Percentiles rank a stretch among this genome's conserved stretches.
Evolutionary conservation across 2,113 vertebrate genomes (phyloP).

Genomic region (Rhinolophus ferrumequinum): DNA sequence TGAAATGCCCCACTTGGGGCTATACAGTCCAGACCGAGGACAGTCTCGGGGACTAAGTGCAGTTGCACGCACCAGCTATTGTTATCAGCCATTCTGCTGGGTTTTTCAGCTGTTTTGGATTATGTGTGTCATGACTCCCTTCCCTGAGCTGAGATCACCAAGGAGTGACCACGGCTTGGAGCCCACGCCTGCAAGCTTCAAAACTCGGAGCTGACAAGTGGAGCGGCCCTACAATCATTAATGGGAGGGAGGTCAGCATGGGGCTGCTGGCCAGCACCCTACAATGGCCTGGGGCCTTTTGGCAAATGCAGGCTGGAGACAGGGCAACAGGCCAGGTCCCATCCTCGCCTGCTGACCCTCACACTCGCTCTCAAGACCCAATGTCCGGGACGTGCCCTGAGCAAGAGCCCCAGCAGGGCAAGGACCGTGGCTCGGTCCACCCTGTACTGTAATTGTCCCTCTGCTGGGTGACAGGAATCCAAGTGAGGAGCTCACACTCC

Average conservation of each 20-base stretch:
- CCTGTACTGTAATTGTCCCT: fast-evolving
- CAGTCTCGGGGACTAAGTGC: fast-evolving
- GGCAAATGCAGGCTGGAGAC: background rate
- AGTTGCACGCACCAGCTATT: fast-evolving
- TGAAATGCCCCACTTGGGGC: fast-evolving
- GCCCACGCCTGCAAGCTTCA: background rate
- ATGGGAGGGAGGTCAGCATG: fast-evolving
- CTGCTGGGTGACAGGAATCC: too few species aligned
- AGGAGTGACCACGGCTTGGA: background rate
- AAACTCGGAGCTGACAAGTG: background rate
- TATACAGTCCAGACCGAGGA: too few species aligned
- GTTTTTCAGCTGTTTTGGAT: background rate
- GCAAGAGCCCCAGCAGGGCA: background rate
- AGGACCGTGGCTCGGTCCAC: fast-evolving
- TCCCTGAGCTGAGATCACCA: background rate
- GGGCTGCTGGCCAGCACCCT: background rate
- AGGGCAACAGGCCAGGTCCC: too few species aligned
- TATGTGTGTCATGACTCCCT: background rate
- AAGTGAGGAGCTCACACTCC: too few species aligned
- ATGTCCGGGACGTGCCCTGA: background rate
- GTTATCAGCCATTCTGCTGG: fast-evolving
- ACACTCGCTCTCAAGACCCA: background rate
- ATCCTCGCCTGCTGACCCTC: background rate
- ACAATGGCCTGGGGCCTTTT: background rate
- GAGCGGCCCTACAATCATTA: background rate